Conservation (phyloP, 2,888 invertebrate genomes). For the Deilephila porcellus region DNA sequence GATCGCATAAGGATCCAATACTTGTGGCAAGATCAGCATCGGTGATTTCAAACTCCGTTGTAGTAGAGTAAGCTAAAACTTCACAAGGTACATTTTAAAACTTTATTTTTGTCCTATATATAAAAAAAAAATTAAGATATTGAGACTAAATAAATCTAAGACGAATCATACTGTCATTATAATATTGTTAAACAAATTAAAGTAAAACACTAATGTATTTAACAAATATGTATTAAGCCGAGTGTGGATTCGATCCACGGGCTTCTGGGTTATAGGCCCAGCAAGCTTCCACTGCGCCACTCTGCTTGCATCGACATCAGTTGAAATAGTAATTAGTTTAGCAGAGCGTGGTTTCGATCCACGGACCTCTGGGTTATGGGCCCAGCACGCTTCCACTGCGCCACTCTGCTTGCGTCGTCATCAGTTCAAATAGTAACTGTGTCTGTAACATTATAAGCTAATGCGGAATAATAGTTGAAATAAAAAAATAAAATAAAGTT, state of each 20-base stretch:
- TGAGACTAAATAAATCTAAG: no score
- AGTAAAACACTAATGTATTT: background rate
- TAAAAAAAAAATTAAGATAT: no score
- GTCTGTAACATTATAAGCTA: no score
- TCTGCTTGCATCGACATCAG: constrained; percentile 82
- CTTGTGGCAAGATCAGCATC: background rate
- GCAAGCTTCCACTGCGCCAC: constrained; percentile 94
- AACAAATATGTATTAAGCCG: constrained; percentile 75
- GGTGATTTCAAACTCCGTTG: no score
- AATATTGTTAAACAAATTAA: no score
- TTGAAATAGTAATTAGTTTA: constrained; percentile 53
- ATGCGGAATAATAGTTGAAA: constrained; percentile 7
- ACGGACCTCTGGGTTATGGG: constrained; percentile 96
- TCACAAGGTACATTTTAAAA: no score
- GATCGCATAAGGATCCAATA: background rate
- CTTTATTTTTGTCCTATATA: no score
- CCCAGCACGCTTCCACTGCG: constrained; percentile 94
- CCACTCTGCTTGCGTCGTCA: constrained; percentile 87
- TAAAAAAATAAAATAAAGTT: constrained; percentile 33
- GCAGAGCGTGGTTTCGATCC: constrained; percentile 94
- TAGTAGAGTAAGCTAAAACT: no score
- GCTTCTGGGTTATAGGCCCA: constrained; percentile 96
- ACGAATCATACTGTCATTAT: no score
- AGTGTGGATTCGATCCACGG: constrained; percentile 95
- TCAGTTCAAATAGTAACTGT: constrained; percentile 36